Evolutionary conservation across 2,888 invertebrate genomes (phyloP).

Genomic region (Latheticus oryzae): DNA sequence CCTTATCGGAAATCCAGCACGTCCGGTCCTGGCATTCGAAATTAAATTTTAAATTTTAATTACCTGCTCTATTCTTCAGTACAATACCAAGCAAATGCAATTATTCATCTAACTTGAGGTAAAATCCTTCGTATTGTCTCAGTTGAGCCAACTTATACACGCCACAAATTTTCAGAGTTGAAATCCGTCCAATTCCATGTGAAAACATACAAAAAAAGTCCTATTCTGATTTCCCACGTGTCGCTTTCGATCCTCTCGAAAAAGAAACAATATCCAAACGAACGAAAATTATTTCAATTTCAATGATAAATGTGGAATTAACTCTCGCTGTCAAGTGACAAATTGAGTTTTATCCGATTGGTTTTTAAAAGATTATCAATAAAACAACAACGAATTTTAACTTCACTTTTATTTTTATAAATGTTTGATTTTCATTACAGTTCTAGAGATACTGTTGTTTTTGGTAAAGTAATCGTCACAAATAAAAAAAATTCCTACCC

Average conservation of each 20-base stretch:
- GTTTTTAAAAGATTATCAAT: slow-evolving; percentile 7
- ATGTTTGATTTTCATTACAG: slow-evolving; percentile 39
- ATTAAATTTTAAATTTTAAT: slow-evolving; percentile 30
- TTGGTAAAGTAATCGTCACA: slow-evolving; percentile 39
- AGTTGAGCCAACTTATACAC: not conserved
- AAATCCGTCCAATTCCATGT: slow-evolving; percentile 22
- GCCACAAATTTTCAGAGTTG: not conserved
- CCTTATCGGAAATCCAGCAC: slow-evolving; percentile 12
- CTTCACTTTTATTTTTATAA: slow-evolving; percentile 38
- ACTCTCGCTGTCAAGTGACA: slow-evolving; percentile 10
- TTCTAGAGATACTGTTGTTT: slow-evolving; percentile 42
- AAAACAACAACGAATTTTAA: slow-evolving; percentile 9
- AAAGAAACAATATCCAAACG: slow-evolving; percentile 5
- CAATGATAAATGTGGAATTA: slow-evolving; percentile 27
- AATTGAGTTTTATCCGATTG: slow-evolving; percentile 19
- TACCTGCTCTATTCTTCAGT: slow-evolving; percentile 1
- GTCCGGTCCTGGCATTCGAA: slow-evolving; percentile 15
- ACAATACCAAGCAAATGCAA: slow-evolving; percentile 10
- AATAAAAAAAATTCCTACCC: slow-evolving; percentile 46
- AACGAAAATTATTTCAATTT: slow-evolving; percentile 20
- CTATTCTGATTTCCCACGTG: slow-evolving; percentile 32
- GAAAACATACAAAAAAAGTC: slow-evolving; percentile 24
- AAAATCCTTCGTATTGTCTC: slow-evolving; percentile 6
- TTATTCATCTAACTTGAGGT: not conserved
- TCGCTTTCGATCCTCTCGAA: slow-evolving; percentile 8